Evolutionary conservation across 1,140 invertebrate species (phyloP).

Genomic region (Maconellicoccus hirsutus): DNA sequence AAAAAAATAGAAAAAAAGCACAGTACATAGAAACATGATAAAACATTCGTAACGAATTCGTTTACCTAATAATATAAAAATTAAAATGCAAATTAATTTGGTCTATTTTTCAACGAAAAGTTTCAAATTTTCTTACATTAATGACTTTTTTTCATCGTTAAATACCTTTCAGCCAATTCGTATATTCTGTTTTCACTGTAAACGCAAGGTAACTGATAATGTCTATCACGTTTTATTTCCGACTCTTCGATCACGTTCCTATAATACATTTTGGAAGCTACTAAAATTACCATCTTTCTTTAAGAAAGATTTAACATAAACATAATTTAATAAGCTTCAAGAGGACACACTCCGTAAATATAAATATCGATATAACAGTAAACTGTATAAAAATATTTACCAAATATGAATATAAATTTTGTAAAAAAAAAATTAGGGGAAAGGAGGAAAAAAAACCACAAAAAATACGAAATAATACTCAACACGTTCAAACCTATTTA

Average conservation of each 20-base stretch:
- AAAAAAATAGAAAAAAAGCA: not conserved
- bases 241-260: not conserved
- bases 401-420: not conserved
- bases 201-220: not conserved
- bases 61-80: constrained; percentile 4
- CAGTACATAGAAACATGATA: constrained; percentile 9
- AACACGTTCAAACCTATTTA: not conserved
- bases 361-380: not conserved
- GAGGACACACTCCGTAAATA: not conserved
- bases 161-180: not conserved
- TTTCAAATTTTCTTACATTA: not conserved
- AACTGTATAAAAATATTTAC: not conserved
- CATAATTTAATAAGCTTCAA: constrained; percentile 1
- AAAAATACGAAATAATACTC: not conserved
- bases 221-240: not conserved
- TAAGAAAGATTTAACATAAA: not conserved
- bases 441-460: not conserved
- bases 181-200: not conserved
- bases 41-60: constrained; percentile 1
- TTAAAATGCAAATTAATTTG: not conserved
- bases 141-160: not conserved
- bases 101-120: not conserved
- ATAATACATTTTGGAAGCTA: constrained; percentile 5
- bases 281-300: not conserved
- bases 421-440: not conserved